Percentiles rank a stretch among this genome's conserved stretches.
phyloP scores from a whole-genome alignment of 2,113 vertebrate species.

The Gambusia affinis region DNA sequence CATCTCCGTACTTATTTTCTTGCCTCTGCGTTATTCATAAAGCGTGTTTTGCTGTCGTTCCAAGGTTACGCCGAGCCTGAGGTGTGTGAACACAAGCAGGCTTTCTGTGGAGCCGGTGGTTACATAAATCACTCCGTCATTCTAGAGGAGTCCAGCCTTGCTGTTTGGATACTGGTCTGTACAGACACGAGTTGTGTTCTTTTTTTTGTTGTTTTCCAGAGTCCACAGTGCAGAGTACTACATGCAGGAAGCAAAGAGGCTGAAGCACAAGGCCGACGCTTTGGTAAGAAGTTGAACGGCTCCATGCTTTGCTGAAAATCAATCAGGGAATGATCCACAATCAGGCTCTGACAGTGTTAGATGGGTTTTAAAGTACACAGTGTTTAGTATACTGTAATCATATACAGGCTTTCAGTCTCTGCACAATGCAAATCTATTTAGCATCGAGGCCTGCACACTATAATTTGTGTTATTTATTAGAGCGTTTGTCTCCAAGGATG shows the following conservation, averaged over 20 bases:
- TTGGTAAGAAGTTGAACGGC: conserved; percentile 81
- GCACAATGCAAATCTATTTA: conserved; percentile 45
- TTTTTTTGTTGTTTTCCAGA: conserved; percentile 66
- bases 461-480: conserved; percentile 69
- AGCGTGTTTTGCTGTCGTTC: conserved; percentile 49
- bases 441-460: conserved; percentile 34
- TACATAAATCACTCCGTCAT: conserved; percentile 42
- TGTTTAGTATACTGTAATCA: conserved; percentile 32
- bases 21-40: conserved; percentile 58
- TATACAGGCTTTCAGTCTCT: conserved; percentile 20
- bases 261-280: conserved; percentile 96
- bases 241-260: conserved; percentile 96
- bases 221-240: conserved; percentile 93
- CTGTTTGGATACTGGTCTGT: conserved; percentile 20
- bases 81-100: conserved; percentile 49
- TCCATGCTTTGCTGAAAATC: not conserved
- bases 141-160: not conserved
- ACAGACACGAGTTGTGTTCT: not conserved
- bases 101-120: conserved; percentile 22
- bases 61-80: conserved; percentile 60
- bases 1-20: conserved; percentile 38
- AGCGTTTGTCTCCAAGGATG: conserved; percentile 58
- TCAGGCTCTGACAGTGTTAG: conserved; percentile 1
- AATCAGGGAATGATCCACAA: not conserved
- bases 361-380: conserved; percentile 13